These are phyloP conservation scores for Gulo gulo DNA, from an alignment of 2,113 vertebrate species.

Conservation along the genomic window DNA sequence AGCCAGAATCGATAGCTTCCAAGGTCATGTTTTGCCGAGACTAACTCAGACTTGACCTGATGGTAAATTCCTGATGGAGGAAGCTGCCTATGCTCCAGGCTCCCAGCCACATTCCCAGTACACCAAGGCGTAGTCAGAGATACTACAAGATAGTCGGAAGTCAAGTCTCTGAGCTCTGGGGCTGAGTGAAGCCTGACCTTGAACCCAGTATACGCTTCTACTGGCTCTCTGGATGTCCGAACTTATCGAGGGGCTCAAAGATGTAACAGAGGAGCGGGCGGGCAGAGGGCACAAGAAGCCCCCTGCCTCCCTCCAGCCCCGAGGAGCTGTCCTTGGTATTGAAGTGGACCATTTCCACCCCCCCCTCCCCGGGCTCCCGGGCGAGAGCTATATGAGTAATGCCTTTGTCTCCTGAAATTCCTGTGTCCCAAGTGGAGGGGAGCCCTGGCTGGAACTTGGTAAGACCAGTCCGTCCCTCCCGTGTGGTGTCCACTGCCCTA, in stretches of 20 bases:
- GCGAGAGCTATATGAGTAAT: neutral
- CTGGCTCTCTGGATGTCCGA: neutral
- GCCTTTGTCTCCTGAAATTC: neutral
- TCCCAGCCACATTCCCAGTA: neutral
- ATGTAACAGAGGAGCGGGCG: neutral
- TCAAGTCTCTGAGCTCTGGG: neutral
- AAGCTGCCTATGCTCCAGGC: neutral
- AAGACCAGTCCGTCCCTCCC: neutral
- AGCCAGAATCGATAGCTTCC: neutral
- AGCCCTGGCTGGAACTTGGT: neutral
- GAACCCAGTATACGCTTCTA: neutral
- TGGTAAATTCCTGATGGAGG: neutral
- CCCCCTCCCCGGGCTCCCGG: fast-evolving
- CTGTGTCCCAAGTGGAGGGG: neutral
- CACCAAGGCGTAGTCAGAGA: neutral
- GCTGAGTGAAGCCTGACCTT: neutral
- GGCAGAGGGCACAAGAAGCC: neutral
- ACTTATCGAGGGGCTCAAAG: neutral
- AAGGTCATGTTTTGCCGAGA: conserved; percentile 10
- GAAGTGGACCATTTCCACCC: neutral
- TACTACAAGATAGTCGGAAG: neutral
- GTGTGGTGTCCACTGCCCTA: neutral
- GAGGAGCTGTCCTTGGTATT: conserved; percentile 17
- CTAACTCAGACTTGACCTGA: neutral
- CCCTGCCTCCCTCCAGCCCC: neutral